Evolutionary conservation across 2,888 invertebrate species (phyloP), one percentile per base, ranked within the genome.

Genomic region (Thysanoteuthis rhombus): DNA sequence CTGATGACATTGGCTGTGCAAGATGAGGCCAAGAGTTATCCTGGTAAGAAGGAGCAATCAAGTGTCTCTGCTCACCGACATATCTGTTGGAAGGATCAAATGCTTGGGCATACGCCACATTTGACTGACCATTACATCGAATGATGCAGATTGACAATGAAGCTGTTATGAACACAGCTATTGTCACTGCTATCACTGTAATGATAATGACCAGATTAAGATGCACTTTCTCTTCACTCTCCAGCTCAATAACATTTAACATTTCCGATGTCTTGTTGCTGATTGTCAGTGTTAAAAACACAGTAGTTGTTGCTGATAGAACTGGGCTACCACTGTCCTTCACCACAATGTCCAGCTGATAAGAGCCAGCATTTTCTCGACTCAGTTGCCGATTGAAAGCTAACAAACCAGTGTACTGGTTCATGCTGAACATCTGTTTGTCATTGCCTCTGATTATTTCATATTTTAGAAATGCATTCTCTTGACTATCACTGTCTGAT

Each of bases 381-480:
- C 75, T 75, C n/a, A 75, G n/a, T n/a, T 75, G 75, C 1, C 75
- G n/a, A 75, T 75, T 75, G 75, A 75, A 75, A 36, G n/a, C 75
- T n/a, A 75, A 75, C 16, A n/a, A 75, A 75, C 75, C 75, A 75
- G 75, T n/a, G n/a, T 75, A 75, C 75, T 75, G 75, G 75, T 75
- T 75, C n/a, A 75, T 75, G 75, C n/a, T 75, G n/a, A 75, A 75
- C 36, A 75, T 75, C 75, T 75, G 75, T 75, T 75, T 75, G 16
- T 75, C 75, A 75, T 75, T 75, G 75, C 75, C 75, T 75, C 75
- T 75, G 75, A 75, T 75, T 75, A 75, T 75, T 75, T 75, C n/a
- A 75, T 75, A 75, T 75, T 75, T 75, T 75, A 75, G 75, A 75
- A 75, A 75, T 75, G 75, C 75, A 75, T 75, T 75, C 75, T 75